Evolutionary conservation across 2,888 invertebrate genomes (phyloP).

Genomic region (Ligdia adustata): DNA sequence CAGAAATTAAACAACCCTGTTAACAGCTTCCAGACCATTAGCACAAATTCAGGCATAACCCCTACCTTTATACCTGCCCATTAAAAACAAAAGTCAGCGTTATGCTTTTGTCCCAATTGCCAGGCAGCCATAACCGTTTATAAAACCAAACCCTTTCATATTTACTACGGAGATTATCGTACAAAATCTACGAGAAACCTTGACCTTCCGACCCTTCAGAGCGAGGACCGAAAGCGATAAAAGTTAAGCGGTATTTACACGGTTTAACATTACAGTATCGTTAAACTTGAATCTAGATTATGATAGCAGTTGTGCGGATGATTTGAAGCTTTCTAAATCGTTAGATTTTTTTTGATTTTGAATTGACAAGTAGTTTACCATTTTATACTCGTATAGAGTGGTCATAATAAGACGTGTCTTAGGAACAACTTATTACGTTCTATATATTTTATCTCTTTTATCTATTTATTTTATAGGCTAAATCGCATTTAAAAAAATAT

Average conservation of each 20-base stretch:
- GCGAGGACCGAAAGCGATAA: constrained; percentile 10
- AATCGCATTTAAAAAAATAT: no score
- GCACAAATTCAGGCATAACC: constrained; percentile 3
- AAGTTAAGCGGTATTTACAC: constrained; percentile 11
- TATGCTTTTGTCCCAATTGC: constrained; percentile 15
- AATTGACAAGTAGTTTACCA: no score
- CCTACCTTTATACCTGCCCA: constrained; percentile 5
- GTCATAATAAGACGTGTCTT: no score
- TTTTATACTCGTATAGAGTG: no score
- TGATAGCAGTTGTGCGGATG: neutral
- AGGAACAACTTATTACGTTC: no score
- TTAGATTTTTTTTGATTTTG: neutral
- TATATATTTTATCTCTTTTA: no score
- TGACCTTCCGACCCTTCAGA: constrained; percentile 19
- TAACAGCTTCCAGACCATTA: constrained; percentile 2
- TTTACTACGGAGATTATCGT: constrained; percentile 25
- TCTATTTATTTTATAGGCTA: no score
- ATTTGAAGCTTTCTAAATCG: no score
- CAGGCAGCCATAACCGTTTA: constrained; percentile 21
- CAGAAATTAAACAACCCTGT: neutral
- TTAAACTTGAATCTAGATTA: constrained; percentile 2
- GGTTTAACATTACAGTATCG: constrained; percentile 10
- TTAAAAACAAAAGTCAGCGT: constrained; percentile 14
- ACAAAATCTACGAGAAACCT: constrained; percentile 21
- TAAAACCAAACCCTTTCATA: constrained; percentile 24